Evolutionary conservation across 2,797 vertebrate species (phyloP), one percentile per base, ranked within the genome.

Genomic region (Micromesistius poutassou): DNA sequence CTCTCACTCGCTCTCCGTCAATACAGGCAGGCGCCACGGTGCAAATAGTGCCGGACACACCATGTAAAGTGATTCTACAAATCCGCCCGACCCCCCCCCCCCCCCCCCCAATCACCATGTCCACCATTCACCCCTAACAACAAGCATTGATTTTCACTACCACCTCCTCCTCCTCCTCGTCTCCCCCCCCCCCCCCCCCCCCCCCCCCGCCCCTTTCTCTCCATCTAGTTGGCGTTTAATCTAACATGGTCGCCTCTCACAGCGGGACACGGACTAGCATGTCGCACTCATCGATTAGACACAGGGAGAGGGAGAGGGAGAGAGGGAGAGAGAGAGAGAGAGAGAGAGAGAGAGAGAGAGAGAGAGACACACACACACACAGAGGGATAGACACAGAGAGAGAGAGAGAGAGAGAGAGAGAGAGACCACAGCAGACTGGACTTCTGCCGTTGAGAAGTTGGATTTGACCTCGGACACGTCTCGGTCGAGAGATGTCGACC

Each of bases 141-240:
- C 95, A 94, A 83, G 90, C 89, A 98, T 98, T 97, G 96, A 98
- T 98, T 98, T 97, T 96, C 75, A n/a, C 50, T 62, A n/a, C 50
- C 50, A n/a, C 22, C 50, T n/a, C 50, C 19, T 9, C 36, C 50
- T 7, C 50, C 50, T 62, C 22, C 50, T n/a, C 50, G 3, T 9
- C 36, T 46, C 94, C 95, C 95, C 94, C 96, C 96, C 96, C 96
- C 95, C 95, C 96, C 94, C 95, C 46, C 22, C 5, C 4, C 8
- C 22, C 8, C 95, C 95, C 94, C 96, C 96, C 96, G 96, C 95
- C 95, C 96, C 94, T 95, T 16, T 6, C 19, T 1, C 8, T 22
- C 8, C 95, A 96, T 94, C 95, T 95, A 93, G 95, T 93, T 95
- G 92, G 95, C 96, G 92, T 97, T 98, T 98, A 98, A 98, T 96